Conservation (phyloP, 2,888 invertebrate species). For the Mesorhabditis spiculigera region DNA sequence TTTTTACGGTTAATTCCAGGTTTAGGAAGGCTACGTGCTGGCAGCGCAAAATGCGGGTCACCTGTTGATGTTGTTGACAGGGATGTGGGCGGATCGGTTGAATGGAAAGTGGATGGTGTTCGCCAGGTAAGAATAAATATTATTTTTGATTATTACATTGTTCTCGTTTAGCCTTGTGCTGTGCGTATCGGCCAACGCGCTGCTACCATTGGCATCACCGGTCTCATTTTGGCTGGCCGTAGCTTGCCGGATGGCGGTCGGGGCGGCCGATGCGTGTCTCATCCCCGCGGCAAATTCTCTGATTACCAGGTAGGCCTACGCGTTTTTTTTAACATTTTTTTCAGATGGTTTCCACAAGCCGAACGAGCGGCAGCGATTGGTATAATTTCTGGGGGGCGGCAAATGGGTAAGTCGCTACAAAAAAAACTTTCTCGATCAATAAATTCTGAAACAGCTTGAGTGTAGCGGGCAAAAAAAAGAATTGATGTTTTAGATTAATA, state of each 20-base stretch:
- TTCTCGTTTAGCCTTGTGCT: conserved; percentile 30
- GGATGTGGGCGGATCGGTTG: conserved; percentile 50
- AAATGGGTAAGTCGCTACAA: conserved; percentile 32
- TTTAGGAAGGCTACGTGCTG: conserved; percentile 50
- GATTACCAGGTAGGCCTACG: conserved; percentile 38
- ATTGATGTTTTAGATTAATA: no score
- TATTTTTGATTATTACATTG: neutral
- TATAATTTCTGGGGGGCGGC: conserved; percentile 52
- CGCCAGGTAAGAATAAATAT: neutral
- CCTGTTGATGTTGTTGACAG: conserved; percentile 49
- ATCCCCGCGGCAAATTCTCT: conserved; percentile 53
- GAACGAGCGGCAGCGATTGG: conserved; percentile 55
- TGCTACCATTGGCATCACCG: conserved; percentile 39
- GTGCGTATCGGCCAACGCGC: conserved; percentile 45
- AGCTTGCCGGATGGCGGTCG: conserved; percentile 43
- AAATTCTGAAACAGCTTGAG: neutral
- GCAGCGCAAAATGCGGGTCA: conserved; percentile 55
- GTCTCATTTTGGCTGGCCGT: conserved; percentile 52
- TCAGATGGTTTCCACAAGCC: conserved; percentile 49
- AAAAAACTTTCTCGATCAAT: neutral
- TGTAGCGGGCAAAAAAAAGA: no score
- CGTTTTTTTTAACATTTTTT: conserved; percentile 6
- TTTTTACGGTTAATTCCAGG: neutral
- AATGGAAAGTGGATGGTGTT: conserved; percentile 55
- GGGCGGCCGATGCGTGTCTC: conserved; percentile 53